phyloP scores from a whole-genome alignment of 2,888 invertebrate genomes.

The Osedax frankpressi region DNA sequence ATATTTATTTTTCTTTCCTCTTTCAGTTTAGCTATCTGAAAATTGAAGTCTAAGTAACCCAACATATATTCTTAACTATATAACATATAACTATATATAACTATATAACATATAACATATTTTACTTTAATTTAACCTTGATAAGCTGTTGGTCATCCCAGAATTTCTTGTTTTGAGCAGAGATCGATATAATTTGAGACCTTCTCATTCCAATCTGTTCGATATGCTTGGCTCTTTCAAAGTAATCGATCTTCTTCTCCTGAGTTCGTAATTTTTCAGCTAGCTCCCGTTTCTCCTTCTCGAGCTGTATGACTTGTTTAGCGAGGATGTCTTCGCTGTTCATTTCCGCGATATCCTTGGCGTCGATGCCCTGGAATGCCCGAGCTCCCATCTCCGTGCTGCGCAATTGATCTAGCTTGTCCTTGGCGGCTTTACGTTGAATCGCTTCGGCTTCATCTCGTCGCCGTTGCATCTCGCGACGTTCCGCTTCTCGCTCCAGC shows the following conservation, averaged over 20 bases:
- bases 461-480: constrained; percentile 71
- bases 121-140: constrained; percentile 33
- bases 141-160: constrained; percentile 86
- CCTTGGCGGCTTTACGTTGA: constrained; percentile 64
- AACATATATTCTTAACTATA: too few relatives aligned
- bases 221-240: constrained; percentile 82
- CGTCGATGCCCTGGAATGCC: constrained; percentile 51
- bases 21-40: neutral
- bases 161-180: constrained; percentile 53
- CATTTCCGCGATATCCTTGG: constrained; percentile 63
- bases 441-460: constrained; percentile 77
- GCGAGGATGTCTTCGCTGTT: constrained; percentile 88
- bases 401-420: constrained; percentile 79
- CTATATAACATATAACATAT: neutral
- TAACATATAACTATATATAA: neutral
- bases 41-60: too few relatives aligned
- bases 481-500: constrained; percentile 71
- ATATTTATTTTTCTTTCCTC: neutral
- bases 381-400: constrained; percentile 83
- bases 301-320: constrained; percentile 79
- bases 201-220: constrained; percentile 85
- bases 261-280: constrained; percentile 81
- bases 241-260: constrained; percentile 89
- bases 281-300: constrained; percentile 83
- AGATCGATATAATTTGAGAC: constrained; percentile 58